Conservation (phyloP, 2,888 invertebrate genomes). For the Tetropium fuscum region DNA sequence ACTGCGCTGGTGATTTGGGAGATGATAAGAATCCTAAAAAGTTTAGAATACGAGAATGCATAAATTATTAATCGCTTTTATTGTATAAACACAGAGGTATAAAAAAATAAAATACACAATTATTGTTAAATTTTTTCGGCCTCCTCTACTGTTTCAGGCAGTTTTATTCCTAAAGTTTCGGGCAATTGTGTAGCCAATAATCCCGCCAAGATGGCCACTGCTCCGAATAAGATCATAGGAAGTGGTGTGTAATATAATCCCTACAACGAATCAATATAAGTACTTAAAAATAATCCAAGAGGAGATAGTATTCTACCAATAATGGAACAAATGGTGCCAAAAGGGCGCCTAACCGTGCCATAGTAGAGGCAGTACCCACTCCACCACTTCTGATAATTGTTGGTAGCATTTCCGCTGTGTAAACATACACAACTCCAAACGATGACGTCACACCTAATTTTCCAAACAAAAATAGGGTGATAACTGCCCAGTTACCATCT, state of each 20-base stretch:
- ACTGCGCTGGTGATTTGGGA: too few species aligned
- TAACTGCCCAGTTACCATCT: conserved; percentile 65
- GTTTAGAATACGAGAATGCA: too few species aligned
- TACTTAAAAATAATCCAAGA: too few species aligned
- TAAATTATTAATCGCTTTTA: too few species aligned
- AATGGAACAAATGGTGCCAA: conserved; percentile 73
- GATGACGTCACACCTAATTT: conserved; percentile 75
- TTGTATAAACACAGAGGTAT: too few species aligned
- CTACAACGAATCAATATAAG: conserved; percentile 63
- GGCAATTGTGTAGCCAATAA: conserved; percentile 70
- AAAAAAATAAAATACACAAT: background rate
- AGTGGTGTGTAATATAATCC: conserved; percentile 64
- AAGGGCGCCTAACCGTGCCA: conserved; percentile 72
- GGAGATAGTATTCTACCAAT: conserved; percentile 64
- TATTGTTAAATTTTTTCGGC: conserved; percentile 58
- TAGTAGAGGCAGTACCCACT: conserved; percentile 72
- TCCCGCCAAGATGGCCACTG: conserved; percentile 68
- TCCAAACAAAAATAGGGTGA: conserved; percentile 71
- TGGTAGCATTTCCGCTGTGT: conserved; percentile 71
- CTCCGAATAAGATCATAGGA: conserved; percentile 69
- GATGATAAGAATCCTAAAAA: too few species aligned
- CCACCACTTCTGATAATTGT: conserved; percentile 70
- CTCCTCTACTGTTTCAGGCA: conserved; percentile 73
- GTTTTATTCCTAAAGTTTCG: conserved; percentile 72
- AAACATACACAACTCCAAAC: conserved; percentile 74